Evolutionary conservation across 2,888 invertebrate genomes (phyloP), one percentile per base, ranked within the genome.

Genomic region (Epiblema foenella): DNA sequence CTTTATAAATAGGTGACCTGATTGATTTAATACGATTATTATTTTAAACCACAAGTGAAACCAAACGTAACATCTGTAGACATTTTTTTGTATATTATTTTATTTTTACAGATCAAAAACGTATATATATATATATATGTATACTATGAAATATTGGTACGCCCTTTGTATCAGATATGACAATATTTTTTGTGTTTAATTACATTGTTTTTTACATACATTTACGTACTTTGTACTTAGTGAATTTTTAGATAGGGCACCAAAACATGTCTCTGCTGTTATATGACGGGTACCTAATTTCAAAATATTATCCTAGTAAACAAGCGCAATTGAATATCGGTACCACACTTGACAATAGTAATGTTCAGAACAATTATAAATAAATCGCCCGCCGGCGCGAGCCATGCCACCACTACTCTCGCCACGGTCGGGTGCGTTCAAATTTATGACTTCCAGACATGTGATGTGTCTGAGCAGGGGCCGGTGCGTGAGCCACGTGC

Each of bases 391-490:
- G 54, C 42, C 60, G 42, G 60, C 49, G 68, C 58, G 51, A 59
- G n/a, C 52, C 52, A 64, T 59, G 64, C 58, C 58, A 42, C 51
- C 4, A 24, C n/a, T 56, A 33, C 42, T 64, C 69, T 52, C 52
- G 58, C 39, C 33, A 65, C 52, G 64, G 64, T 51, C 42, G 42
- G 64, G 51, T 49, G 64, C 64, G 17, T 52, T 69, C 12, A 59
- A 69, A 69, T 69, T 52, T 69, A 69, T 51, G 64, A 65, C 52
- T 60, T 65, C 29, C 59, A 66, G 46, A 54, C 59, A 70, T 54
- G 70, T 59, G 54, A 70, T 46, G 64, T 20, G 51, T 59, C 58
- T 64, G 39, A 58, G 46, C 37, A 64, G 24, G 51, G 20, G 59
- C 65, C 46, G 46, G 54, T 37, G 33, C 59, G 65, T 20, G n/a